These are phyloP conservation scores for Diloba caeruleocephala DNA, from an alignment of 2,888 invertebrate species.

Conservation along the genomic window DNA sequence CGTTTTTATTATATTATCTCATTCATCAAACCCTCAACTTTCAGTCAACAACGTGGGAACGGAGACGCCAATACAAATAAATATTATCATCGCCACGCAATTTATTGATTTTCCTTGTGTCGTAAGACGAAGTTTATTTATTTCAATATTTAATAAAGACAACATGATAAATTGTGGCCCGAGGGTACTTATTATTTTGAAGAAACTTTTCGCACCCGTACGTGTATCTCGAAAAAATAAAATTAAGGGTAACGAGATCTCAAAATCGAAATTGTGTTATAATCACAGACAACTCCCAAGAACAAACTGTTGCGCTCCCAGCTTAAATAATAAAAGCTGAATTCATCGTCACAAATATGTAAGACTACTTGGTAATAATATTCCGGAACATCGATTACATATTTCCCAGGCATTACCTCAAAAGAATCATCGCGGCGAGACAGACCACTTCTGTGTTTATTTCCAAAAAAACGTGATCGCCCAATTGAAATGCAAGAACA, in stretches of 20 bases:
- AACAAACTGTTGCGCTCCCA: no score
- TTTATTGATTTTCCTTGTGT: slow-evolving; percentile 42
- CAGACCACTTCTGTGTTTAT: slow-evolving; percentile 46
- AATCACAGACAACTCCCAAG: no score
- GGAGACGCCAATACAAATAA: slow-evolving; percentile 35
- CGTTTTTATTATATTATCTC: slow-evolving; percentile 23
- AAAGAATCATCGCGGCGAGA: slow-evolving; percentile 40
- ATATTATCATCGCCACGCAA: slow-evolving; percentile 30
- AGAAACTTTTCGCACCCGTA: slow-evolving; percentile 20
- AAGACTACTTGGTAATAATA: slow-evolving; percentile 15
- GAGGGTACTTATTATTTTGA: slow-evolving; percentile 16
- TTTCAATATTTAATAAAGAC: slow-evolving; percentile 33
- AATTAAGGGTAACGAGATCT: slow-evolving; percentile 22
- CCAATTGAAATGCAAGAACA: slow-evolving; percentile 53
- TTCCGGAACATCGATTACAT: slow-evolving; percentile 32
- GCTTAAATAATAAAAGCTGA: slow-evolving; percentile 2
- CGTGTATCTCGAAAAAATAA: slow-evolving; percentile 27
- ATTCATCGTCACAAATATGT: slow-evolving; percentile 3
- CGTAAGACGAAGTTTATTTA: slow-evolving; percentile 25
- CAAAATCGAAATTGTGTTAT: slow-evolving; percentile 14
- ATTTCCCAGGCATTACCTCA: slow-evolving; percentile 47
- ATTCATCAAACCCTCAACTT: slow-evolving; percentile 39
- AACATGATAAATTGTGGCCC: slow-evolving; percentile 24
- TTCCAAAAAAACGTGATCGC: slow-evolving; percentile 44
- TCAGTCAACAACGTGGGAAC: slow-evolving; percentile 39